Evolutionary conservation across 2,888 invertebrate genomes (phyloP).

Genomic region (Chaetogeoica ovagalla): DNA sequence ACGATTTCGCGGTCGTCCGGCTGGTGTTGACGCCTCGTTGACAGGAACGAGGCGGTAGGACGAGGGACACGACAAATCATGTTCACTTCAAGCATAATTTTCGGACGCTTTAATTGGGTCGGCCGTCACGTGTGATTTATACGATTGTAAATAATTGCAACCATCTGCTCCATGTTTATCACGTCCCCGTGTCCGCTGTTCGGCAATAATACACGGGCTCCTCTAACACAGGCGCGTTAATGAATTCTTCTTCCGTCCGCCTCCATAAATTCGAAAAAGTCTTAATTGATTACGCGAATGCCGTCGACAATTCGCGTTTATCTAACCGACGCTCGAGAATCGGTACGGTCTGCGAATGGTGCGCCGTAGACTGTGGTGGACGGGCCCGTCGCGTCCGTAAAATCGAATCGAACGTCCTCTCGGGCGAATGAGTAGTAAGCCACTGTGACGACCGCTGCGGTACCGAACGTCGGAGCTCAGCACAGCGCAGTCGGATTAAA

Average conservation of each 20-base stretch:
- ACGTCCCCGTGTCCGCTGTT: not conserved
- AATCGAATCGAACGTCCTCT: too few species aligned
- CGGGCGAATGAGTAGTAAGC: too few species aligned
- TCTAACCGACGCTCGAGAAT: not conserved
- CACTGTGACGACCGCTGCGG: not conserved
- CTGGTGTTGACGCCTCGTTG: not conserved
- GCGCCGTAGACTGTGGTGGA: not conserved
- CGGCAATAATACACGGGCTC: conserved; percentile 17
- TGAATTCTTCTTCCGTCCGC: conserved; percentile 35
- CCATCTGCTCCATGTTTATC: not conserved
- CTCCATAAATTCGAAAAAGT: conserved; percentile 22
- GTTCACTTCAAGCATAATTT: conserved; percentile 21
- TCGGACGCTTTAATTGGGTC: conserved; percentile 42
- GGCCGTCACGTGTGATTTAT: conserved; percentile 37
- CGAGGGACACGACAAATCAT: not conserved
- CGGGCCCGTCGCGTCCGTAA: too few species aligned
- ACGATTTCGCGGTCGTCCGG: not conserved
- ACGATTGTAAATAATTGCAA: conserved; percentile 32
- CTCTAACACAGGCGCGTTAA: conserved; percentile 34
- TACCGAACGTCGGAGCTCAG: not conserved
- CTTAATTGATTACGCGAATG: conserved; percentile 16
- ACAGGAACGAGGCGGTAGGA: not conserved
- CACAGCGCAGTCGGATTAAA: not conserved
- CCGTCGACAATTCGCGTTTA: not conserved
- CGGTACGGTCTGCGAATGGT: not conserved